Evolutionary conservation across 2,113 vertebrate species (phyloP), one percentile per base, ranked within the genome.

Genomic region (Centrocercus urophasianus): DNA sequence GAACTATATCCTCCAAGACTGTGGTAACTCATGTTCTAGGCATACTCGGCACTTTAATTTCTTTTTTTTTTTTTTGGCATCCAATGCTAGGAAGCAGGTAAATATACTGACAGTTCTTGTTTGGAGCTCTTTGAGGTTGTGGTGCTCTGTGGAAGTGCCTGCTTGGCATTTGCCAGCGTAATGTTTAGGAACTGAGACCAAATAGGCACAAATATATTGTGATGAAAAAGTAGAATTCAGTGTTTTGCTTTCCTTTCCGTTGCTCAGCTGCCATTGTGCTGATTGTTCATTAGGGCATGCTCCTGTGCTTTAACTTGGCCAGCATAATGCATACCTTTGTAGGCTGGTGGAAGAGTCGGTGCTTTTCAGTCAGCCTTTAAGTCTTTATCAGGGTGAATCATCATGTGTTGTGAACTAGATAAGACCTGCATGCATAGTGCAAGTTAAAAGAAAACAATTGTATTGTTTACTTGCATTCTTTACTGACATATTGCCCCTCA

Each of bases 201-300:
- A 25, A 17, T 1, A 27, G 40, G 10, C 64, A 65, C 56, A 63
- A 50, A 45, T 24, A 32, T 30, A 6, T 6, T 1, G 28, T 9
- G 25, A 21, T 45, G 0, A 36, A 3, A 20, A 61, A 19, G n/a
- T 67, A 65, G 64, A 36, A 7, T 27, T 48, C 6, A 1, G 0
- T 20, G 47, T 27, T 22, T 28, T 11, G 38, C 27, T 88, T 80
- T 52, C 6, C 27, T 67, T 74, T 48, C 17, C 1, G 2, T 32
- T 40, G 47, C 70, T 82, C 17, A 63, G 74, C n/a, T 84, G 61
- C 43, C 0, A 1, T 64, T n/a, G 54, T 78, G 50, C 40, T 20
- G 21, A 2, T 24, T 19, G 36, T 32, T 73, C 7, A 0, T 42
- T 11, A 38, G 43, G 54, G 7, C 42, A 16, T 38, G 1, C 48